A percentile compares a stretch with the other conserved stretches of the same genome.
Conservation (phyloP, 2,113 vertebrate genomes). For the Pontoporia blainvillei region DNA sequence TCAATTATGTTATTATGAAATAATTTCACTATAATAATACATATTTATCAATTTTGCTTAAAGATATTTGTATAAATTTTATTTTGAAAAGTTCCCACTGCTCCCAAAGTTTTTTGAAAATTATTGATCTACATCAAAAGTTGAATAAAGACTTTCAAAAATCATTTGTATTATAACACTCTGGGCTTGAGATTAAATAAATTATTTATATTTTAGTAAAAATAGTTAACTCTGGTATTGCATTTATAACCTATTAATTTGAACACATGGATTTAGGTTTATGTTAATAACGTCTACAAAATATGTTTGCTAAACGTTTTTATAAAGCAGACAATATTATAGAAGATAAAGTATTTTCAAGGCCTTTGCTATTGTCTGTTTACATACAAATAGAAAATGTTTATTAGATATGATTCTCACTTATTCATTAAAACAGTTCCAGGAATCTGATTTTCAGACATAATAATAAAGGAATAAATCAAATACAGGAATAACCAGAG, state of each 20-base stretch:
- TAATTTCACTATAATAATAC: background rate
- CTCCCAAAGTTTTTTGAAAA: background rate
- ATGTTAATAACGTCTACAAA: background rate
- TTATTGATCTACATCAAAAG: conserved; percentile 9
- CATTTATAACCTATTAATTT: background rate
- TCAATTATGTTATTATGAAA: background rate
- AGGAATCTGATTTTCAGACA: background rate
- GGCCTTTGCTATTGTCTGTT: background rate
- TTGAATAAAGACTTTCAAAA: background rate
- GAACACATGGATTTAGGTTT: background rate
- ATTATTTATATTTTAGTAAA: background rate
- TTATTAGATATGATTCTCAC: background rate
- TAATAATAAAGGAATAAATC: conserved; percentile 10
- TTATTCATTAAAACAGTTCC: background rate
- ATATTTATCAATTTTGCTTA: background rate
- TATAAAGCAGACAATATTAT: background rate
- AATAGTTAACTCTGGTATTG: background rate
- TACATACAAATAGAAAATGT: background rate
- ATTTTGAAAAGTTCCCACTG: background rate
- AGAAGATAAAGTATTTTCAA: background rate
- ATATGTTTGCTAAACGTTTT: background rate
- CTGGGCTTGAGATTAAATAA: background rate
- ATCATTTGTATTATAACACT: background rate
- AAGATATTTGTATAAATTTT: background rate
- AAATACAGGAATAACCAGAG: background rate